Conservation (phyloP, 2,888 invertebrate species). For the Tineola bisselliella region DNA sequence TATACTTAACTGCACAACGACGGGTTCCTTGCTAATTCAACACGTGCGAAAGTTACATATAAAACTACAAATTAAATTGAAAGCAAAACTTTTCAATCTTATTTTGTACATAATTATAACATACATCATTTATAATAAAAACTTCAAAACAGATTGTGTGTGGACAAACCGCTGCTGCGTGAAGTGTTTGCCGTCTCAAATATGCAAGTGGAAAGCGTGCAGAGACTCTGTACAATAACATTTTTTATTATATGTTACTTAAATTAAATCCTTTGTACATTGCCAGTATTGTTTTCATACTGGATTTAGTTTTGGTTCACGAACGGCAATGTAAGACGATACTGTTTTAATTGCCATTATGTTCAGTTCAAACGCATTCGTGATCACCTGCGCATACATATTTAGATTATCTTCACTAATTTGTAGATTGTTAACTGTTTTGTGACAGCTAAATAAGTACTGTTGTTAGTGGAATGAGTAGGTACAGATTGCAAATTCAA, state of each 20-base stretch:
- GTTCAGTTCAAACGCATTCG: slow-evolving; percentile 6
- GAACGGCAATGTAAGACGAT: not conserved
- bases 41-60: not conserved
- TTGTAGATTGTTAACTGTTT: slow-evolving; percentile 9
- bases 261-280: not conserved
- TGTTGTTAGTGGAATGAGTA: not conserved
- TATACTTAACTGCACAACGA: too few species aligned
- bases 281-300: not conserved
- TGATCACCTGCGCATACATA: slow-evolving; percentile 9
- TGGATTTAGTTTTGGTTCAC: not conserved
- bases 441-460: slow-evolving; percentile 7
- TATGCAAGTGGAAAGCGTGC: slow-evolving; percentile 16
- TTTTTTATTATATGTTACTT: not conserved
- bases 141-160: not conserved
- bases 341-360: not conserved
- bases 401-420: slow-evolving; percentile 11
- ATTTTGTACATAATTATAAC: not conserved
- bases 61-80: not conserved
- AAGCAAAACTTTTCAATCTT: not conserved
- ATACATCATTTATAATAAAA: slow-evolving; percentile 2
- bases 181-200: slow-evolving; percentile 6
- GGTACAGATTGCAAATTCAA: slow-evolving; percentile 1
- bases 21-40: not conserved
- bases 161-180: slow-evolving; percentile 9
- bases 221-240: not conserved